These are phyloP conservation scores for Bombus waltoni DNA, from an alignment of 1,140 invertebrate genomes.

Conservation along the genomic window DNA sequence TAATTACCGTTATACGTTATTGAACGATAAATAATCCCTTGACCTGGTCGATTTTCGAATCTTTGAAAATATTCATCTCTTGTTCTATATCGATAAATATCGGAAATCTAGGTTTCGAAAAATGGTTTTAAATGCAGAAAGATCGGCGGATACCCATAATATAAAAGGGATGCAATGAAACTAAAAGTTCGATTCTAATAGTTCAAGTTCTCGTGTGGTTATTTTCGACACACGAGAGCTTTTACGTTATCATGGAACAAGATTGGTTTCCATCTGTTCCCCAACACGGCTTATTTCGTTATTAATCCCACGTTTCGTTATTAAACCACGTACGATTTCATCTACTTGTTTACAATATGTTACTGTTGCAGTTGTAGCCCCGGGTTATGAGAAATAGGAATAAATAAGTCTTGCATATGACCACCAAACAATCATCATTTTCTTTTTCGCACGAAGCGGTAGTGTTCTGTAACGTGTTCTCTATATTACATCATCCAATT, in stretches of 20 bases:
- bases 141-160: not conserved
- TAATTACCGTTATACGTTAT: too few relatives aligned
- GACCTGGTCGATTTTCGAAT: too few relatives aligned
- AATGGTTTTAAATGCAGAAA: too few relatives aligned
- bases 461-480: not conserved
- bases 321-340: not conserved
- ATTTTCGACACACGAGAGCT: not conserved
- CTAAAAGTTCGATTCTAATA: not conserved
- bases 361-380: not conserved
- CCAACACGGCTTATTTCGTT: not conserved
- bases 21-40: too few relatives aligned
- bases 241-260: not conserved
- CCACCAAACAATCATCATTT: not conserved
- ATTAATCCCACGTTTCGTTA: not conserved
- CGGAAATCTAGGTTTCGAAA: too few relatives aligned
- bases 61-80: too few relatives aligned
- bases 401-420: not conserved
- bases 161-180: not conserved
- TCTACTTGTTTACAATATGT: not conserved
- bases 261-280: not conserved
- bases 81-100: too few relatives aligned
- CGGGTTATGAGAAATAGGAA: not conserved
- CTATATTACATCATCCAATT: not conserved
- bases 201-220: not conserved
- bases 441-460: not conserved